Evolutionary conservation across 2,888 invertebrate genomes (phyloP).

Genomic region (Erynnis tages): DNA sequence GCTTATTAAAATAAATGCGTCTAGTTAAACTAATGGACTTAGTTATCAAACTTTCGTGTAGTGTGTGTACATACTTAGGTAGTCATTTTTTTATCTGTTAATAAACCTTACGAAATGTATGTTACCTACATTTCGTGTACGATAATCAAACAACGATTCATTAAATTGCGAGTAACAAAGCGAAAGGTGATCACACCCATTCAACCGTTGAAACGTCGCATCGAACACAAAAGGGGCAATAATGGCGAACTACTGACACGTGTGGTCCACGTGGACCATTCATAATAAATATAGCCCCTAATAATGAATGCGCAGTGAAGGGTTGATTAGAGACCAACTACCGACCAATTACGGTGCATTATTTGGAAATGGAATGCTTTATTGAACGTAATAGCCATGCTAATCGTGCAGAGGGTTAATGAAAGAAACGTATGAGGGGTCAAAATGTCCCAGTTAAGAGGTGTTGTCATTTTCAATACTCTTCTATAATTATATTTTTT

Average conservation of each 20-base stretch:
- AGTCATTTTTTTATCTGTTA: no score
- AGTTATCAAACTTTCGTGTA: no score
- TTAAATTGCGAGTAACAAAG: no score
- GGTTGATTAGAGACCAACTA: conserved; percentile 29
- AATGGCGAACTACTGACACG: conserved; percentile 38
- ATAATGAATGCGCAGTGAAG: conserved; percentile 30
- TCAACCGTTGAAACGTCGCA: conserved; percentile 20
- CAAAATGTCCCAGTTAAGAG: background rate
- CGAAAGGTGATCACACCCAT: conserved; percentile 6
- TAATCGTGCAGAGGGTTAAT: conserved; percentile 26
- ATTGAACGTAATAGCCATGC: conserved; percentile 37
- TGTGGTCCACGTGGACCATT: conserved; percentile 35
- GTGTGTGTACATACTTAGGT: no score
- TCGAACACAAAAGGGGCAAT: conserved; percentile 33
- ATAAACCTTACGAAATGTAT: no score
- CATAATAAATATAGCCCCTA: conserved; percentile 34
- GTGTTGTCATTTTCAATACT: background rate
- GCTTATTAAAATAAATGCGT: no score
- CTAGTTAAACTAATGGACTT: no score
- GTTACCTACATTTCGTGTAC: no score
- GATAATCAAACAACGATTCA: no score
- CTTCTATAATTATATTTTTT: background rate
- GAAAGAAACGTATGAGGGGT: background rate
- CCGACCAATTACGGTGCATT: conserved; percentile 39
- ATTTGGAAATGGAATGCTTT: conserved; percentile 39